These are phyloP conservation scores for Upupa epops DNA, from an alignment of 2,113 vertebrate genomes.

Conservation along the genomic window DNA sequence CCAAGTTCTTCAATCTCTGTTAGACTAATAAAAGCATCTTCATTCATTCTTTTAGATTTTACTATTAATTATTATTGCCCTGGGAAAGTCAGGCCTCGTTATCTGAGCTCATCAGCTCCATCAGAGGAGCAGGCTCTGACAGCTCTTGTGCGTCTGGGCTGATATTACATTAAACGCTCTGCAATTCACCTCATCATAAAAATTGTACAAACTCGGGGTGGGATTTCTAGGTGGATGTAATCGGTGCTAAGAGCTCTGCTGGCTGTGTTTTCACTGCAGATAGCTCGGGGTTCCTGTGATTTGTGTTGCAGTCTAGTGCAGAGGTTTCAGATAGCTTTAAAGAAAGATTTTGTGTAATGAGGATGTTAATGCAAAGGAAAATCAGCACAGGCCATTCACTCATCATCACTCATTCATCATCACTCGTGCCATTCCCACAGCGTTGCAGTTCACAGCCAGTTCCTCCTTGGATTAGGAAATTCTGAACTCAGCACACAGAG, in stretches of 20 bases:
- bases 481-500: neutral
- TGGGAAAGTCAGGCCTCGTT: constrained; percentile 24
- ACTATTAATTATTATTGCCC: constrained; percentile 14
- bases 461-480: neutral
- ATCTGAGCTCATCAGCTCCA: neutral
- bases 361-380: neutral
- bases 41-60: constrained; percentile 14
- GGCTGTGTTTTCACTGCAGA: neutral
- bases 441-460: neutral
- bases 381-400: neutral
- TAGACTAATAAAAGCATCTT: neutral
- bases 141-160: neutral
- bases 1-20: neutral
- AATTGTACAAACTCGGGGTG: neutral
- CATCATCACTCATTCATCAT: too few relatives aligned
- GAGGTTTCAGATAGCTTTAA: constrained; percentile 9
- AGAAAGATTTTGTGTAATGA: neutral
- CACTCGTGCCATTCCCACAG: neutral
- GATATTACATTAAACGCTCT: neutral
- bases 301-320: neutral
- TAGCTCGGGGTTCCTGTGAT: neutral
- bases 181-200: neutral
- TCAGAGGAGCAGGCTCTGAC: constrained; percentile 21
- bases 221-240: neutral
- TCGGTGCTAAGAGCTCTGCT: constrained; percentile 6